Percentiles rank a stretch among this genome's conserved stretches.
Evolutionary conservation across 2,888 invertebrate genomes (phyloP).

Genomic region (Ditylenchus weischeri): DNA sequence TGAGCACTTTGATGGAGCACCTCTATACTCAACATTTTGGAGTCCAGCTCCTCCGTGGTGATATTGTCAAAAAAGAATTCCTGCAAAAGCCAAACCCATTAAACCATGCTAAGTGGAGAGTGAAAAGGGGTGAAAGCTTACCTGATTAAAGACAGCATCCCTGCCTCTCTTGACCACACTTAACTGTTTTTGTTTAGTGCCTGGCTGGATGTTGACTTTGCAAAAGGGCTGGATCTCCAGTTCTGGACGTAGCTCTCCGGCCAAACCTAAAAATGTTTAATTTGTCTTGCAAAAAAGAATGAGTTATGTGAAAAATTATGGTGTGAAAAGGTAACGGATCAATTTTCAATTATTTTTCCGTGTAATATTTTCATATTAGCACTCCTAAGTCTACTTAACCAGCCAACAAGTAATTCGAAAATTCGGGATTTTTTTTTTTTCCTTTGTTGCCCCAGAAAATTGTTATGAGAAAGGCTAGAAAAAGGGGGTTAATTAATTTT

Average conservation of each 20-base stretch:
- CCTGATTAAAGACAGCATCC: constrained; percentile 60
- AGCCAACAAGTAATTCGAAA: no score
- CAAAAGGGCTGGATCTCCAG: constrained; percentile 59
- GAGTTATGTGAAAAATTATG: no score
- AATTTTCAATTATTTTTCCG: no score
- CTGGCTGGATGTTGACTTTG: constrained; percentile 61
- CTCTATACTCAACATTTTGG: constrained; percentile 58
- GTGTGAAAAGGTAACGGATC: no score
- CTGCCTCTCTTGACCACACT: constrained; percentile 59
- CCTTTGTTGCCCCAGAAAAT: neutral
- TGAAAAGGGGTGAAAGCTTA: constrained; percentile 14
- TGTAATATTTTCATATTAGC: no score
- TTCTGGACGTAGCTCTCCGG: constrained; percentile 58
- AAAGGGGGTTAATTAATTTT: no score
- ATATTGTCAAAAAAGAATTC: constrained; percentile 61
- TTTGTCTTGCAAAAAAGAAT: neutral
- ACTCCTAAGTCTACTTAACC: no score
- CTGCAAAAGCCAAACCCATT: constrained; percentile 50
- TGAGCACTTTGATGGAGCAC: constrained; percentile 59
- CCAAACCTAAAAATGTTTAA: constrained; percentile 45
- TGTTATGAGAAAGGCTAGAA: neutral
- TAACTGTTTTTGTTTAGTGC: constrained; percentile 60
- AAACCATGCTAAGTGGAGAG: constrained; percentile 49
- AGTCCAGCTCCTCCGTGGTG: constrained; percentile 59
- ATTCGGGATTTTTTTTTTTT: neutral